Conservation (phyloP, 2,888 invertebrate genomes). For the Dichetophora obliterata region DNA sequence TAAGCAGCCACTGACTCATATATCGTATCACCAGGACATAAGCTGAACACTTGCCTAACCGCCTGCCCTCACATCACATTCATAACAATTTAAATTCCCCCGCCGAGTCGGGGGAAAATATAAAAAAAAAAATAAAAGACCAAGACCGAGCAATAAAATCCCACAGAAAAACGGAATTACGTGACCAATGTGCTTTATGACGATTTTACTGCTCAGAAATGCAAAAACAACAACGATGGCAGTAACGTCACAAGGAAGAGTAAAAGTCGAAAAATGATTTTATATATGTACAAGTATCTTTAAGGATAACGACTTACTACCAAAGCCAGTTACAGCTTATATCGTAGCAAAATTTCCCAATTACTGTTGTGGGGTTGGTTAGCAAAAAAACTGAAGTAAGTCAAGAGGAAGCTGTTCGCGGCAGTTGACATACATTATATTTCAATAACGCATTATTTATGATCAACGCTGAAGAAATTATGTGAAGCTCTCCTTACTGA, state of each 20-base stretch:
- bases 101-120: neutral
- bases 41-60: conserved; percentile 36
- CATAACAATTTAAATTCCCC: conserved; percentile 68
- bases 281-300: conserved; percentile 26
- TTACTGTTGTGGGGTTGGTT: no score
- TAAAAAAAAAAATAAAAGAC: no score
- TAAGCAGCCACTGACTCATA: conserved; percentile 50
- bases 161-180: conserved; percentile 69
- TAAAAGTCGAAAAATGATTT: conserved; percentile 35
- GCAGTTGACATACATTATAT: no score
- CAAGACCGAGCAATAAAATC: conserved; percentile 66
- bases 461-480: no score
- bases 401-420: no score
- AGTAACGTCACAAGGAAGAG: conserved; percentile 19
- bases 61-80: conserved; percentile 52
- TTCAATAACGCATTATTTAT: no score
- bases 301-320: neutral
- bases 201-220: conserved; percentile 66
- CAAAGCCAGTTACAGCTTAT: no score
- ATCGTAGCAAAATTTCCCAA: no score
- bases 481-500: no score
- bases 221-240: conserved; percentile 55
- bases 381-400: no score
- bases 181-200: conserved; percentile 70
- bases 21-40: conserved; percentile 40